These are phyloP conservation scores for Philereme transversata DNA, from an alignment of 2,888 invertebrate species.

Conservation along the genomic window DNA sequence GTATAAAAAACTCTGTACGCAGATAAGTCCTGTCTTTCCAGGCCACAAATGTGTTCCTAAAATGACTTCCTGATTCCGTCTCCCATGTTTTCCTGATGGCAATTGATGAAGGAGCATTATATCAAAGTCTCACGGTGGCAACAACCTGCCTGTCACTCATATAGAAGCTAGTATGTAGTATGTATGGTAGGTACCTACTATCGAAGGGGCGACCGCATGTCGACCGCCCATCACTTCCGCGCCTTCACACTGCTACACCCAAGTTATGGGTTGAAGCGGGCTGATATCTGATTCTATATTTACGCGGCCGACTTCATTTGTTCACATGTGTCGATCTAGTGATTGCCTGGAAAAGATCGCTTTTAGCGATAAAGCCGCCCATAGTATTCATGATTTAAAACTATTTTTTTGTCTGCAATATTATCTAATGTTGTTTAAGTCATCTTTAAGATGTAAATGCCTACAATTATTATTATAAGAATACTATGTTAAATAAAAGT, in stretches of 20 bases:
- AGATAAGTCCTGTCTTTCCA: too few species aligned
- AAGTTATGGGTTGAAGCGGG: conserved; percentile 7
- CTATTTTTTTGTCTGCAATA: too few species aligned
- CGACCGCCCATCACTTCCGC: conserved; percentile 26
- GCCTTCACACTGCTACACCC: neutral
- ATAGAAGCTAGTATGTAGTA: neutral
- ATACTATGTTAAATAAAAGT: too few species aligned
- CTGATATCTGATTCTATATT: neutral
- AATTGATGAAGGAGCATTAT: conserved; percentile 14
- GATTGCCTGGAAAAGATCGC: too few species aligned
- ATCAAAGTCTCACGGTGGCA: conserved; percentile 21
- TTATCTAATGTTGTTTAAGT: too few species aligned
- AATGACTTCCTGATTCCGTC: conserved; percentile 3
- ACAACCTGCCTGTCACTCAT: conserved; percentile 7
- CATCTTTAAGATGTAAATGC: too few species aligned
- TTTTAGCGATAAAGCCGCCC: too few species aligned
- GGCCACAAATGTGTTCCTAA: neutral
- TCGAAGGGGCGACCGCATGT: conserved; percentile 20
- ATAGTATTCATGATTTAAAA: too few species aligned
- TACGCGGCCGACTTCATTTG: too few species aligned
- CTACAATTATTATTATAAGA: too few species aligned
- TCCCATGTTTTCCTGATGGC: neutral
- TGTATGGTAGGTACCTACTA: conserved; percentile 1
- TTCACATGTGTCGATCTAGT: too few species aligned
- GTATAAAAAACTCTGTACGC: too few species aligned